Evolutionary conservation across 2,888 invertebrate genomes (phyloP).

Genomic region (Gortyna flavago): DNA sequence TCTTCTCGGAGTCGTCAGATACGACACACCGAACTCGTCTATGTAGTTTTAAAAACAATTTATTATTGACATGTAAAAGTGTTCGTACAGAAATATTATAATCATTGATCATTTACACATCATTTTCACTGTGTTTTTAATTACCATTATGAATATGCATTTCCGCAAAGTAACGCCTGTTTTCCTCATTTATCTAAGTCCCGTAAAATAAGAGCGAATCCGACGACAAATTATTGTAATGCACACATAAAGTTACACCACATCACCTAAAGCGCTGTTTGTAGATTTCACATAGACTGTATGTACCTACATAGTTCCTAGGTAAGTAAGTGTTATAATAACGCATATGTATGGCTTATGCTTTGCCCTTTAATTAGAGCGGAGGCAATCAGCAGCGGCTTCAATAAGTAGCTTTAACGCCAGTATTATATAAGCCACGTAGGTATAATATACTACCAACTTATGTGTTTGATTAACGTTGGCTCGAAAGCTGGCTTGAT

Average conservation of each 20-base stretch:
- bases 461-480: not conserved
- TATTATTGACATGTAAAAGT: not conserved
- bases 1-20: not conserved
- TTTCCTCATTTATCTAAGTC: not conserved
- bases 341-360: conserved; percentile 39
- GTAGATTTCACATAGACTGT: not conserved
- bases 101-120: not conserved
- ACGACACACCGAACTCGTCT: not conserved
- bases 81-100: not conserved
- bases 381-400: conserved; percentile 31
- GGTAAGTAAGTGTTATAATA: conserved; percentile 2
- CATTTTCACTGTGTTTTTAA: not conserved
- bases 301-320: not conserved
- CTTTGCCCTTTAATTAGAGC: conserved; percentile 42
- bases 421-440: not conserved
- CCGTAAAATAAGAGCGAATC: not conserved
- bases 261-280: not conserved
- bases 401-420: conserved; percentile 17
- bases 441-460: not conserved
- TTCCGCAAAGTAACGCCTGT: not conserved
- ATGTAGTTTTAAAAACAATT: not conserved
- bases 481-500: not conserved
- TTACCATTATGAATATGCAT: no score
- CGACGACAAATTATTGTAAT: not conserved
- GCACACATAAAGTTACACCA: not conserved